Evolutionary conservation across 2,797 vertebrate species (phyloP).

Genomic region (Bryconaethiops microstoma): DNA sequence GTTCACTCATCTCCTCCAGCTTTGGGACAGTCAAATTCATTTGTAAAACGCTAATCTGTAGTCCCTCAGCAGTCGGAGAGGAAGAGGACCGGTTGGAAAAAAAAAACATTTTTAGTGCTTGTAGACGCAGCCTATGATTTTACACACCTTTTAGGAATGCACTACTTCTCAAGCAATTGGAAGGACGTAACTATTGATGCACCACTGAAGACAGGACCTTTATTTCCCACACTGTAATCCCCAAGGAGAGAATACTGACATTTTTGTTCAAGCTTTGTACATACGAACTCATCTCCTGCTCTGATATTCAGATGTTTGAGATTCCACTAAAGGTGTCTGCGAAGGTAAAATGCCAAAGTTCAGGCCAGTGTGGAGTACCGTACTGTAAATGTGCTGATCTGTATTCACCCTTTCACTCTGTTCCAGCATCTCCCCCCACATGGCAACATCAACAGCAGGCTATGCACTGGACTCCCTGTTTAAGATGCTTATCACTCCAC

Average conservation of each 20-base stretch:
- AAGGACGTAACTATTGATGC: not conserved
- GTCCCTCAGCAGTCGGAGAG: too few species aligned
- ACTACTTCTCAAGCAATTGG: not conserved
- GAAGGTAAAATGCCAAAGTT: slow-evolving; percentile 44
- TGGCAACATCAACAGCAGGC: slow-evolving; percentile 39
- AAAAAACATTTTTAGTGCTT: too few species aligned
- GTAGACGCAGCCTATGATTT: not conserved
- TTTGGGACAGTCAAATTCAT: too few species aligned
- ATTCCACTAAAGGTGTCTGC: slow-evolving; percentile 23
- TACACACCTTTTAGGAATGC: slow-evolving; percentile 1
- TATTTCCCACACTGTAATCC: slow-evolving; percentile 12
- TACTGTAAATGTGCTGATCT: slow-evolving; percentile 48
- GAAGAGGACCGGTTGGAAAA: too few species aligned
- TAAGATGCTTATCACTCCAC: slow-evolving; percentile 46
- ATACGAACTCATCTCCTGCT: slow-evolving; percentile 24
- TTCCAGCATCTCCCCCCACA: slow-evolving; percentile 31
- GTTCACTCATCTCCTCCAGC: too few species aligned
- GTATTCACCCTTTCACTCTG: slow-evolving; percentile 54
- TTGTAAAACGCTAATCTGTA: too few species aligned
- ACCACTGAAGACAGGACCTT: slow-evolving; percentile 2
- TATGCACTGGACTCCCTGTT: slow-evolving; percentile 28
- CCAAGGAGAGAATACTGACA: slow-evolving; percentile 31
- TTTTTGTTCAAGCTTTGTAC: slow-evolving; percentile 16
- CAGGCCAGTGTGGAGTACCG: slow-evolving; percentile 30
- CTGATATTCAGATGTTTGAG: slow-evolving; percentile 40